Evolutionary conservation across 1,140 invertebrate genomes (phyloP).

Genomic region (Diabrotica virgifera): DNA sequence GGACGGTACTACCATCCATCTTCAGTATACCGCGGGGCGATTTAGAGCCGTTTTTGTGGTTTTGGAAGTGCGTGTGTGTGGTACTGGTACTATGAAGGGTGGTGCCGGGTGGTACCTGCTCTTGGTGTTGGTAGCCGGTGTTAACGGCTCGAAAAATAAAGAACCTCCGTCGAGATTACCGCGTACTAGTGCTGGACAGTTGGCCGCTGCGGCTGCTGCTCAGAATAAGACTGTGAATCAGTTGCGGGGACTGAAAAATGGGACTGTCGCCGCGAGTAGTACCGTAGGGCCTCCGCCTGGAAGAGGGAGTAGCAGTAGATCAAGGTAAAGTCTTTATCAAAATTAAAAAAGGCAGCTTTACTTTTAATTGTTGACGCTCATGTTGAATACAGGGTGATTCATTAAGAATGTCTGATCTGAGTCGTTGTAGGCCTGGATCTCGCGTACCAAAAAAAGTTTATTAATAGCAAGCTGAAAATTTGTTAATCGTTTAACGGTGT

Average conservation of each 20-base stretch:
- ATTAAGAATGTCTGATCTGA: too few relatives aligned
- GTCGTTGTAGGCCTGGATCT: too few relatives aligned
- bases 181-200: conserved; percentile 45
- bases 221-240: conserved; percentile 43
- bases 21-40: not conserved
- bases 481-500: too few relatives aligned
- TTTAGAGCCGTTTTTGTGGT: not conserved
- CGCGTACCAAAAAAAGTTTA: too few relatives aligned
- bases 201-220: conserved; percentile 43
- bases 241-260: conserved; percentile 32
- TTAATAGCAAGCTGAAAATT: too few relatives aligned
- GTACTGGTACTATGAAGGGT: conserved; percentile 28
- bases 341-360: too few relatives aligned
- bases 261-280: conserved; percentile 7
- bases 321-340: conserved; percentile 23
- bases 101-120: conserved; percentile 39
- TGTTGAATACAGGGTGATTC: too few relatives aligned
- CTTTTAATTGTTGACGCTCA: too few relatives aligned
- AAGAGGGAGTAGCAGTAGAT: conserved; percentile 33
- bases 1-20: not conserved
- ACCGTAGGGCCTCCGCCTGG: conserved; percentile 29
- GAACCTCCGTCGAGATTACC: conserved; percentile 40
- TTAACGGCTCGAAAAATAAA: conserved; percentile 24
- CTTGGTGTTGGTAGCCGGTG: conserved; percentile 31
- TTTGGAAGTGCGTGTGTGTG: not conserved